phyloP scores from a whole-genome alignment of 2,797 vertebrate genomes.

The Sarcophilus harrisii region DNA sequence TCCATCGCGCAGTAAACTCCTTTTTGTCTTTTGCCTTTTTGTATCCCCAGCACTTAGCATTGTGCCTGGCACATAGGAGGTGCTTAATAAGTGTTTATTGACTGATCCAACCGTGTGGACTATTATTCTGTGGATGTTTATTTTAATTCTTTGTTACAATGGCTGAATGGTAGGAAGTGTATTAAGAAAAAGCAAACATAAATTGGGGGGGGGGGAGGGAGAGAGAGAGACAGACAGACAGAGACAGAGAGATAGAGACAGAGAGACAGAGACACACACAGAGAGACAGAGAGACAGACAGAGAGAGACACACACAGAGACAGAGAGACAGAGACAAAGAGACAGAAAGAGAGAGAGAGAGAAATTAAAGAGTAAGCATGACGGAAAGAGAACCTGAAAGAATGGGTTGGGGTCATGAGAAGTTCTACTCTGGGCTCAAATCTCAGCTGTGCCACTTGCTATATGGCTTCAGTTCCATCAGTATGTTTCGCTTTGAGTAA shows the following conservation, averaged over 20 bases:
- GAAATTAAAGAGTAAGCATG: not conserved
- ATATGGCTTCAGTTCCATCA: not conserved
- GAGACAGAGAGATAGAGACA: no score
- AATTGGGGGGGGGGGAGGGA: no score
- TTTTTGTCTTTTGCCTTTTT: not conserved
- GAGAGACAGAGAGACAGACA: no score
- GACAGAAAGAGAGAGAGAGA: not conserved
- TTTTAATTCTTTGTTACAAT: not conserved
- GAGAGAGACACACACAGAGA: no score
- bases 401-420: not conserved
- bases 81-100: not conserved
- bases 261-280: no score
- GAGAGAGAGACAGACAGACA: no score
- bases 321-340: no score
- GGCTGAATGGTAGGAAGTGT: not conserved
- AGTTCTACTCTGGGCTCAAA: not conserved
- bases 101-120: not conserved
- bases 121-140: not conserved
- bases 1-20: not conserved
- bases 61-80: not conserved
- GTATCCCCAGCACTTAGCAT: not conserved
- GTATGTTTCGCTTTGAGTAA: not conserved
- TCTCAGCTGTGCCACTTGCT: not conserved
- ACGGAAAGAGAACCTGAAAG: not conserved
- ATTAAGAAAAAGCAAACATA: not conserved